Evolutionary conservation across 2,797 vertebrate species (phyloP).

Genomic region (Pygocentrus nattereri): DNA sequence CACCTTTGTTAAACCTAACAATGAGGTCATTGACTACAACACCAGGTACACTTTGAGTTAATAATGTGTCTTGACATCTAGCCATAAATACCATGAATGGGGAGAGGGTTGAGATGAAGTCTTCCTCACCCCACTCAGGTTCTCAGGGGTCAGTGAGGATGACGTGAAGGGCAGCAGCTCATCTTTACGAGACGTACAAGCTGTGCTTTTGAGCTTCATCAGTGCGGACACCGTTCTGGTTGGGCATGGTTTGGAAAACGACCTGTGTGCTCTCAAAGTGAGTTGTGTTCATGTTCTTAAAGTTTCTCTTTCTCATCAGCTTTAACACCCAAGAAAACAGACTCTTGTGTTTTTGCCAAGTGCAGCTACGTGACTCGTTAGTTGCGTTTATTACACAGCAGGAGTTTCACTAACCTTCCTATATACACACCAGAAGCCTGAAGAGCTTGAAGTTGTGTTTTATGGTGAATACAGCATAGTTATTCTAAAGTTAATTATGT

Average conservation of each 20-base stretch:
- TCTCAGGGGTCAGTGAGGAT: slow-evolving; percentile 81
- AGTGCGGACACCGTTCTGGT: slow-evolving; percentile 81
- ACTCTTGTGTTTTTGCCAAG: background rate
- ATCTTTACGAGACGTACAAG: slow-evolving; percentile 78
- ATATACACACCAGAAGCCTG: background rate
- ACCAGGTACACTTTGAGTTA: slow-evolving; percentile 74
- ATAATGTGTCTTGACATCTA: background rate
- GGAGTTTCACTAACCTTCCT: background rate
- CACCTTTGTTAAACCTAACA: slow-evolving; percentile 81
- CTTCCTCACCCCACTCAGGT: slow-evolving; percentile 67
- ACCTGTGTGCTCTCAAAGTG: slow-evolving; percentile 86
- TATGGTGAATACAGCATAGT: background rate
- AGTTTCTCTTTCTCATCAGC: background rate
- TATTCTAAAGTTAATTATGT: background rate
- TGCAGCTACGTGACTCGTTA: background rate
- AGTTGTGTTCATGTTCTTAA: slow-evolving; percentile 33
- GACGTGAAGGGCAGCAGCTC: slow-evolving; percentile 73
- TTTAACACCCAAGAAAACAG: background rate
- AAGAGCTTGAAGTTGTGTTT: background rate
- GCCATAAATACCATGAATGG: background rate
- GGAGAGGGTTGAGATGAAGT: background rate
- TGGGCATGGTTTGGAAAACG: slow-evolving; percentile 82
- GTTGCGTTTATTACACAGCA: background rate
- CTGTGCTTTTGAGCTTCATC: slow-evolving; percentile 80
- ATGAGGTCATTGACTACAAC: slow-evolving; percentile 85